phyloP scores from a whole-genome alignment of 2,888 invertebrate species.

The Lasioglossum villosulum region DNA sequence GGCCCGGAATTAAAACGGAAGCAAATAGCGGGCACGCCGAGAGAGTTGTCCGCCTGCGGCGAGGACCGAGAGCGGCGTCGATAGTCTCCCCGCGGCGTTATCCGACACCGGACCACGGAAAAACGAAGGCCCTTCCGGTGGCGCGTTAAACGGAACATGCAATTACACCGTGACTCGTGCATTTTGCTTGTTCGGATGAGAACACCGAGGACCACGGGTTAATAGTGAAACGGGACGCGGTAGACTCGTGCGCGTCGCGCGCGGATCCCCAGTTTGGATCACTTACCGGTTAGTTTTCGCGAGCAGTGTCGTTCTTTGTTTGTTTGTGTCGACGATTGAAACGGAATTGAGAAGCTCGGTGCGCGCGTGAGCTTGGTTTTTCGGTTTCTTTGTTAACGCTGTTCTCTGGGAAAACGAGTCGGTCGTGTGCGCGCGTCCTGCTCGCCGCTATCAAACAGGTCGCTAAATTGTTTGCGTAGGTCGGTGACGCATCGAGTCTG shows the following conservation, averaged over 20 bases:
- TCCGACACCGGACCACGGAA: neutral
- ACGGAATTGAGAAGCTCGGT: neutral
- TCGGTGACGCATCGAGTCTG: constrained; percentile 31
- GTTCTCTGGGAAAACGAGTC: neutral
- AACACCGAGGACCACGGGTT: neutral
- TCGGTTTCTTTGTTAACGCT: neutral
- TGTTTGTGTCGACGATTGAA: neutral
- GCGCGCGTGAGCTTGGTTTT: neutral
- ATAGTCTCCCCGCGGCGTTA: constrained; percentile 23
- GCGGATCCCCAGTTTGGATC: neutral
- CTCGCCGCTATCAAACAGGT: constrained; percentile 6
- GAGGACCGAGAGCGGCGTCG: constrained; percentile 14
- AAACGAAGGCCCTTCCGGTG: neutral
- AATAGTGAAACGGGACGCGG: neutral
- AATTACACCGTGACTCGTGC: neutral
- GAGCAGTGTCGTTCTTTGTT: neutral
- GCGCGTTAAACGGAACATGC: constrained; percentile 11
- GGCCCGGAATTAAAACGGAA: constrained; percentile 1
- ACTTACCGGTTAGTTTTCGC: neutral
- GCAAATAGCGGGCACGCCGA: neutral
- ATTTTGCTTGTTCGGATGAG: neutral
- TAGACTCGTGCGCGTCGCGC: neutral
- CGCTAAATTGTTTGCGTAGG: constrained; percentile 37
- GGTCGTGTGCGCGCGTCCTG: neutral
- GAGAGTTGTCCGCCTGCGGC: neutral